Percentiles rank a stretch among this genome's conserved stretches.
These are phyloP conservation scores for Ahaetulla prasina DNA, from an alignment of 2,113 vertebrate genomes.

Conservation along the genomic window DNA sequence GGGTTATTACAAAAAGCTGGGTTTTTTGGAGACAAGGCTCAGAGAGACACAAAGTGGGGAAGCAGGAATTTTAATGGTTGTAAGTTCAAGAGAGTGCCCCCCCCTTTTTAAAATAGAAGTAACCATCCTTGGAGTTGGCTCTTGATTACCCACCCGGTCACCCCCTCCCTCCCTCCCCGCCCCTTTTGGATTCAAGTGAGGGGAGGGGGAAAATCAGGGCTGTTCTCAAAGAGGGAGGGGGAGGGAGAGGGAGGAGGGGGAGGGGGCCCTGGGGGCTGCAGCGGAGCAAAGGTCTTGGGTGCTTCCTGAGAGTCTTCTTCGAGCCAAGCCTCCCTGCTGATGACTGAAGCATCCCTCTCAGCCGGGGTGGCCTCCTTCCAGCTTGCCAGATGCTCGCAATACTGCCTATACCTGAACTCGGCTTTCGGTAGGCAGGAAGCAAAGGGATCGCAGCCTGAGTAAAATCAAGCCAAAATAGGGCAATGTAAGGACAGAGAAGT, in stretches of 20 bases:
- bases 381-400: background rate
- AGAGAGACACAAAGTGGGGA: background rate
- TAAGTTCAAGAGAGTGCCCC: no score
- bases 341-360: background rate
- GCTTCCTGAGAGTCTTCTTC: no score
- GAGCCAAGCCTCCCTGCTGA: background rate
- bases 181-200: background rate
- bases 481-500: background rate
- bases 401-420: background rate
- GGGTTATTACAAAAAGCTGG: background rate
- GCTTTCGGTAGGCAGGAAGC: background rate
- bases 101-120: background rate
- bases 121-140: background rate
- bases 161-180: no score
- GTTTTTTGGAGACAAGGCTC: background rate
- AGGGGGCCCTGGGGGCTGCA: background rate
- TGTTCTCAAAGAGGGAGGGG: background rate
- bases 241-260: slow-evolving; percentile 16
- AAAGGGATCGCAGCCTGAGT: background rate
- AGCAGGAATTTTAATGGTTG: slow-evolving; percentile 5
- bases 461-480: background rate
- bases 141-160: background rate
- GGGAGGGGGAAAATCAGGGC: background rate
- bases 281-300: background rate
- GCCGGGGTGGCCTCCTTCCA: background rate